A percentile compares a stretch with the other conserved stretches of the same genome.
Conservation (phyloP, 2,113 vertebrate species). For the Dipodomys spectabilis region DNA sequence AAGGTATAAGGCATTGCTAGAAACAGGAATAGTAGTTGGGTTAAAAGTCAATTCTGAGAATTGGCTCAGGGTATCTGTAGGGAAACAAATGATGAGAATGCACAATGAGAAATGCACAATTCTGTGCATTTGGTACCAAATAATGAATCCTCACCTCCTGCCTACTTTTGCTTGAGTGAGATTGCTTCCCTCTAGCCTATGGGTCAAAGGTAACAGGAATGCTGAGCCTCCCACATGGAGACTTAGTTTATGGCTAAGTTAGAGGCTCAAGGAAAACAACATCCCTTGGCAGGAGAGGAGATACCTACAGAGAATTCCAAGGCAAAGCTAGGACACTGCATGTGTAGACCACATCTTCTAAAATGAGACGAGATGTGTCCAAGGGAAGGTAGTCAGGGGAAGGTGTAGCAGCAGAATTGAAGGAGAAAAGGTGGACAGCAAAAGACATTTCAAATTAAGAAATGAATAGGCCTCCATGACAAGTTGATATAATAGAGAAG, state of each 20-base stretch:
- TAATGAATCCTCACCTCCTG: background rate
- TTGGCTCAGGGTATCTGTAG: background rate
- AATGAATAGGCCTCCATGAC: background rate
- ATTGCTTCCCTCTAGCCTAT: background rate
- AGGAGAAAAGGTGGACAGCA: background rate
- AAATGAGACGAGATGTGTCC: background rate
- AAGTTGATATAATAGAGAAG: slow-evolving; percentile 3
- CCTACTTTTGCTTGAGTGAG: background rate
- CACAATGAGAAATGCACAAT: background rate
- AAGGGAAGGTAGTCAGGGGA: background rate
- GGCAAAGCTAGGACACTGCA: background rate
- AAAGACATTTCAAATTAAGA: slow-evolving; percentile 32
- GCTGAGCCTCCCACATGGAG: background rate
- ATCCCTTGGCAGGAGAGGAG: background rate
- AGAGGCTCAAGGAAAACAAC: background rate
- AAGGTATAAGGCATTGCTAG: background rate
- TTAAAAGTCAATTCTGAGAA: background rate
- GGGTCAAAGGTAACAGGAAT: background rate
- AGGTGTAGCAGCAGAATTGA: background rate
- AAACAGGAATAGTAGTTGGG: background rate
- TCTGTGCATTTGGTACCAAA: background rate
- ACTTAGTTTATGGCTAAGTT: background rate
- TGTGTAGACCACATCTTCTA: background rate
- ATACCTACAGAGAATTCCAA: background rate
- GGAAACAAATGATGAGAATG: background rate